Conservation (phyloP, 2,888 invertebrate genomes). For the Melangyna quadrimaculata region DNA sequence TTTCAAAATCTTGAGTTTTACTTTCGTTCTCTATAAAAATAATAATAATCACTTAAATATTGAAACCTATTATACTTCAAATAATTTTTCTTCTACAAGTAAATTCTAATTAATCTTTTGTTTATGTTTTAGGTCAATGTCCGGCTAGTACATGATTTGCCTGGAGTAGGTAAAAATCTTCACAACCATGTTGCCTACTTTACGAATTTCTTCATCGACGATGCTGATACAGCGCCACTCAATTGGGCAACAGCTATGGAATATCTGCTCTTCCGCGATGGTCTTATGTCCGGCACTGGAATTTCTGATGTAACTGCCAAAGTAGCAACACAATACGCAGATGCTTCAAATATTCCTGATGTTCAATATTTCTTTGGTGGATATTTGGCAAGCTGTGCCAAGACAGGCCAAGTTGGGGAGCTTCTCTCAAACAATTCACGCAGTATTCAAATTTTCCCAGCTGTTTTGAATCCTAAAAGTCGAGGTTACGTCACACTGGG, state of each 20-base stretch:
- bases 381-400: slow-evolving; percentile 91
- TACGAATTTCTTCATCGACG: slow-evolving; percentile 90
- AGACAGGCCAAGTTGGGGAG: slow-evolving; percentile 93
- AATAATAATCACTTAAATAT: too few relatives aligned
- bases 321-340: slow-evolving; percentile 89
- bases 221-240: slow-evolving; percentile 91
- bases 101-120: too few relatives aligned
- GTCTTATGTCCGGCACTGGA: slow-evolving; percentile 94
- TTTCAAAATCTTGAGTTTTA: too few relatives aligned
- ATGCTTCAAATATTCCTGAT: slow-evolving; percentile 89
- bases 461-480: slow-evolving; percentile 92
- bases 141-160: slow-evolving; percentile 86
- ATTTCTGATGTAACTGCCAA: slow-evolving; percentile 93
- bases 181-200: slow-evolving; percentile 93
- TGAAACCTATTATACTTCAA: too few relatives aligned
- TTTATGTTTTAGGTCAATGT: slow-evolving; percentile 84
- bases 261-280: slow-evolving; percentile 92
- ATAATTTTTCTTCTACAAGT: too few relatives aligned
- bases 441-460: slow-evolving; percentile 88
- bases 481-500: slow-evolving; percentile 89
- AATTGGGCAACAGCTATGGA: slow-evolving; percentile 97
- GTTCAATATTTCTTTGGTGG: slow-evolving; percentile 93
- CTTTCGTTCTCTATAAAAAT: too few relatives aligned
- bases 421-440: slow-evolving; percentile 86
- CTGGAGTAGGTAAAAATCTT: slow-evolving; percentile 91